These are phyloP conservation scores for Leptinotarsa peninsularis DNA, from an alignment of 2,888 invertebrate species.

Conservation along the genomic window DNA sequence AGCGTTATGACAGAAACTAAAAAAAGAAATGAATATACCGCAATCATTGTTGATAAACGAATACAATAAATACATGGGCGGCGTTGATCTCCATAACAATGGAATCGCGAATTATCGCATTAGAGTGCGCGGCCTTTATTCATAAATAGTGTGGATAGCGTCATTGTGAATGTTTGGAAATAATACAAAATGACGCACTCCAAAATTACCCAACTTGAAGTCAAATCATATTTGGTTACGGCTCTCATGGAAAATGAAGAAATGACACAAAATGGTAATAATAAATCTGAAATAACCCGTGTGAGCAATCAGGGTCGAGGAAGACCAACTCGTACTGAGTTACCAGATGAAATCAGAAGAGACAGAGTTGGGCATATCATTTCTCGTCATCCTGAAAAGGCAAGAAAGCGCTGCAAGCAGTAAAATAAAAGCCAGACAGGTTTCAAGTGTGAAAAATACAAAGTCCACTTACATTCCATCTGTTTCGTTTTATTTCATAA, in stretches of 20 bases:
- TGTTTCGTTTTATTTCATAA: background rate
- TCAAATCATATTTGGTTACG: background rate
- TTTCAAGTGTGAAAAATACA: background rate
- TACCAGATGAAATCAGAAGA: background rate
- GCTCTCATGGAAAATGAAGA: background rate
- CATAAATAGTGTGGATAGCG: background rate
- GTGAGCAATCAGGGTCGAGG: background rate
- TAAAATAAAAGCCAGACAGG: background rate
- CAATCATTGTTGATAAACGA: background rate
- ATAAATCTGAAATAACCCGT: too few species aligned
- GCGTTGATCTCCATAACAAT: background rate
- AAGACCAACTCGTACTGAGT: constrained; percentile 2
- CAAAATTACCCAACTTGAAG: constrained; percentile 4
- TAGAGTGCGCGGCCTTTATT: background rate
- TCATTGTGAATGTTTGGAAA: constrained; percentile 7
- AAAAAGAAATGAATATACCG: constrained; percentile 1
- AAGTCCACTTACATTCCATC: background rate
- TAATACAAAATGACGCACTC: background rate
- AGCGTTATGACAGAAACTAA: background rate
- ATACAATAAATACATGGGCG: background rate
- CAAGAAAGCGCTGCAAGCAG: background rate
- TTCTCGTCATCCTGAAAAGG: background rate
- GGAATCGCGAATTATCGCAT: background rate
- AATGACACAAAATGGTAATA: background rate
- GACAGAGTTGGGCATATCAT: background rate